Evolutionary conservation across 2,113 vertebrate genomes (phyloP), one percentile per base, ranked within the genome.

Genomic region (Brevimyrus niger): DNA sequence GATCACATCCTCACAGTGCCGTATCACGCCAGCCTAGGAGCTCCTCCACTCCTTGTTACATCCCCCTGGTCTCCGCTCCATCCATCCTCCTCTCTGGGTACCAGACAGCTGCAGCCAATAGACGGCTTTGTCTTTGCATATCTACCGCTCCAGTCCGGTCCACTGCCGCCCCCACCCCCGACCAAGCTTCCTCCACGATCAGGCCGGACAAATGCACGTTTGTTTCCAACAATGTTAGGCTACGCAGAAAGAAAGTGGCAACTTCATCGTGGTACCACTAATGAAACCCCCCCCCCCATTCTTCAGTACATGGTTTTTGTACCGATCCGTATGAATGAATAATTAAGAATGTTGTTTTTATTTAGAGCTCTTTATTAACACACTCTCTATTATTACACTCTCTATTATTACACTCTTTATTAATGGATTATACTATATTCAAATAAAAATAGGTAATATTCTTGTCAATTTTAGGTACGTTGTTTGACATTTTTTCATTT

Each of bases 101-200:
- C 92, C 93, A 94, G 87, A n/a, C 69, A 88, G 89, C 38, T 38
- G 51, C 90, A 93, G 92, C 94, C 95, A 94, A 94, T 94, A 92
- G 89, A 58, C 90, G 87, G 7, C 73, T 50, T 44, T 23, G 42
- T 69, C 51, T 87, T 89, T 87, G 86, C 89, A 47, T 89, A 84
- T 85, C 58, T 44, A 35, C 44, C 53, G 21, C 87, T 69, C 53
- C 80, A 35, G 47, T 42, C 61, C 87, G 58, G 76, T 88, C 91
- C n/a, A 73, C 58, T 85, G 76, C 88, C 87, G 73, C 73, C 80
- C 61, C 87, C 87, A 55, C 73, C 86, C 61, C 35, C 35, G 31
- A 35, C 1, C 88, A 15, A 50, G 86, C 23, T 55, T 27, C 23
- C 58, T 73, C 13, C 35, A 84, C 69, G 76, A 76, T 48, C 46